These are phyloP conservation scores for Papilio demoleus DNA, from an alignment of 2,888 invertebrate genomes.

Conservation along the genomic window DNA sequence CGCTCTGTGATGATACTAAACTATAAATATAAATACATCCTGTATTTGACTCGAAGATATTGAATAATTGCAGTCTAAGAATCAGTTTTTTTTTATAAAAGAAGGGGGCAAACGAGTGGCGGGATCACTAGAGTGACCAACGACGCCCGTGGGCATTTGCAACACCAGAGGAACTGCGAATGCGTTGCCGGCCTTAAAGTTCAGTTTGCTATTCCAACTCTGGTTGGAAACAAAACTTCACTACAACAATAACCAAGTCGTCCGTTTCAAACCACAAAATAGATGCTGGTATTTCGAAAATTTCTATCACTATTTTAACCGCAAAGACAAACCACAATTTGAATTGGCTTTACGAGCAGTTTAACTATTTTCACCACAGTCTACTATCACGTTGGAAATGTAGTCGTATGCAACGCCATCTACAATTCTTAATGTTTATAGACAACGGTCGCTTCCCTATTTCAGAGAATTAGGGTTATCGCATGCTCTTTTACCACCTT, in stretches of 20 bases:
- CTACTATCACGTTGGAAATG: neutral
- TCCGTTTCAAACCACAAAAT: neutral
- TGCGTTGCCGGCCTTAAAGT: too few species aligned
- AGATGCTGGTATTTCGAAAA: neutral
- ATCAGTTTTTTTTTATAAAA: too few species aligned
- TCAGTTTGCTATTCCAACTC: slow-evolving; percentile 2
- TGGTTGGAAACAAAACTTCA: neutral
- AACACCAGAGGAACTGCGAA: too few species aligned
- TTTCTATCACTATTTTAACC: neutral
- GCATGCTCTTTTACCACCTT: too few species aligned
- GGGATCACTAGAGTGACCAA: too few species aligned
- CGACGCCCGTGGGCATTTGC: too few species aligned
- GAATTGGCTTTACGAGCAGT: neutral
- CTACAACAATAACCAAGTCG: neutral
- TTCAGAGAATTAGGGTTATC: too few species aligned
- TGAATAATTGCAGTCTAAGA: neutral
- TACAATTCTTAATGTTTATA: too few species aligned
- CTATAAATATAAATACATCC: slow-evolving; percentile 9
- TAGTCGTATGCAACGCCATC: too few species aligned
- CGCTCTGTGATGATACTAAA: slow-evolving; percentile 17
- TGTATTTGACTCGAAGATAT: slow-evolving; percentile 4
- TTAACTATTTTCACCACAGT: neutral
- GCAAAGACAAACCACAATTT: neutral
- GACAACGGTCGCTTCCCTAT: too few species aligned
- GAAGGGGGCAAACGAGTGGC: too few species aligned